Conservation (phyloP, 2,113 vertebrate species). For the Megaceryle maxima region DNA sequence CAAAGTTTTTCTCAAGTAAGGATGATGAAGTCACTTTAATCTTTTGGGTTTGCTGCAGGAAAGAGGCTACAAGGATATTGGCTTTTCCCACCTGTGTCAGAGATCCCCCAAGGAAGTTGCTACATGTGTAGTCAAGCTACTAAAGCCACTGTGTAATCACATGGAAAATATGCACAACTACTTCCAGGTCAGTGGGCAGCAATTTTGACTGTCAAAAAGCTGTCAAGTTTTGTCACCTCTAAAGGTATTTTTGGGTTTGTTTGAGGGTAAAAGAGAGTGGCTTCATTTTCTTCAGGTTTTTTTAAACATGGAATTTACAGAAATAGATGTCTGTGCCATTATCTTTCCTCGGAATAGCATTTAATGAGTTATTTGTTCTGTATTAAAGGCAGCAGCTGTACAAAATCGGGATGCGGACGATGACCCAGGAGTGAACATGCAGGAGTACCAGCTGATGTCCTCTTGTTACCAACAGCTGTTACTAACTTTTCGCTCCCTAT, state of each 20-base stretch:
- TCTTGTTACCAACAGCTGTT: constrained; percentile 87
- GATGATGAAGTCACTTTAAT: neutral
- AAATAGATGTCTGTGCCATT: neutral
- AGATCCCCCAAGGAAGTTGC: constrained; percentile 82
- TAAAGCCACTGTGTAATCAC: constrained; percentile 89
- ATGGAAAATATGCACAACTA: constrained; percentile 96
- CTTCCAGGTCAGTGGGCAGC: constrained; percentile 84
- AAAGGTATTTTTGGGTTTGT: neutral
- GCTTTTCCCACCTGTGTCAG: constrained; percentile 92
- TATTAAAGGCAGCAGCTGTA: constrained; percentile 70
- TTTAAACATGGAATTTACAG: neutral
- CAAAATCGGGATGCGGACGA: constrained; percentile 79
- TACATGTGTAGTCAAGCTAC: constrained; percentile 74
- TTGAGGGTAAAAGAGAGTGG: neutral
- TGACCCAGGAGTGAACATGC: constrained; percentile 69
- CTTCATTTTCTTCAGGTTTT: neutral
- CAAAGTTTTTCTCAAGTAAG: neutral
- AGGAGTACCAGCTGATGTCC: constrained; percentile 85
- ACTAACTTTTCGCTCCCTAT: constrained; percentile 82
- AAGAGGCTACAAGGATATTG: constrained; percentile 79
- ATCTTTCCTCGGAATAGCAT: neutral
- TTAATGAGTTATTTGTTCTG: neutral
- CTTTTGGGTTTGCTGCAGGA: constrained; percentile 73
- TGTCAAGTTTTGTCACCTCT: neutral
- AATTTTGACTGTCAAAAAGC: neutral